Base-by-base conservation (phyloP, 2,113 vertebrate species). In the Salvelinus namaycush region DNA sequence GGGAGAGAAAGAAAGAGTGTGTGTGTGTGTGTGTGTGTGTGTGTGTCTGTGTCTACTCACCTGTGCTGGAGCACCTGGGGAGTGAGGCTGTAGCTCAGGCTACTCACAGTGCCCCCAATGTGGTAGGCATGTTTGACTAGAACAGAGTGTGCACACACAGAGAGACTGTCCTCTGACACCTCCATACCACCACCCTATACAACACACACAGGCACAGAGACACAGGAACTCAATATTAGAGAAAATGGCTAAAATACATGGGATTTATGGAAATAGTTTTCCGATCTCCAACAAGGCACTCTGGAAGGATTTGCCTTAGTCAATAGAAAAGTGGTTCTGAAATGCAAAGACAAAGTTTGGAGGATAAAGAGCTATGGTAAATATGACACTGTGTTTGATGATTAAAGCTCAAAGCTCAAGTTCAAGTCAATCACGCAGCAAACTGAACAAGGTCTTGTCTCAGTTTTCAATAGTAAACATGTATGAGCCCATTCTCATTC, bases 21-120 rank as follows among this genome's bases (percentile, higher is more conserved):
- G 31, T 39, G 68, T 39, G 68, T 69, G 68, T 64, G 22, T 44
- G 67, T 26, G 22, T 73, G 75, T 16, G 69, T 65, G 59, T 44
- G 24, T 75, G 71, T 78, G 72, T 44, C 64, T 26, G 22, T 73
- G 75, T 16, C 62, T 20, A 14, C 84, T 83, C 54, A 90, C 90
- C 94, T 94, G 82, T 94, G 87, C 84, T 89, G 91, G 75, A 93
- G 76, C 31, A 91, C 78, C 3, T 86, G 83, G 39, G 91, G 91
- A 29, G 93, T 89, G 81, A 95, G 81, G 24, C 59, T 80, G 89
- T 95, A 97, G 59, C 88, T 87, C 73, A 97, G 75, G 78, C 94
- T 93, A 88, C 95, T 96, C 26, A 83, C 71, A 5, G 89, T 88
- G 4, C 95, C 93, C 48, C 95, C 95, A 87, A 98, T 85, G 51